phyloP scores from a whole-genome alignment of 2,113 vertebrate species.

The Muntiacus reevesi region DNA sequence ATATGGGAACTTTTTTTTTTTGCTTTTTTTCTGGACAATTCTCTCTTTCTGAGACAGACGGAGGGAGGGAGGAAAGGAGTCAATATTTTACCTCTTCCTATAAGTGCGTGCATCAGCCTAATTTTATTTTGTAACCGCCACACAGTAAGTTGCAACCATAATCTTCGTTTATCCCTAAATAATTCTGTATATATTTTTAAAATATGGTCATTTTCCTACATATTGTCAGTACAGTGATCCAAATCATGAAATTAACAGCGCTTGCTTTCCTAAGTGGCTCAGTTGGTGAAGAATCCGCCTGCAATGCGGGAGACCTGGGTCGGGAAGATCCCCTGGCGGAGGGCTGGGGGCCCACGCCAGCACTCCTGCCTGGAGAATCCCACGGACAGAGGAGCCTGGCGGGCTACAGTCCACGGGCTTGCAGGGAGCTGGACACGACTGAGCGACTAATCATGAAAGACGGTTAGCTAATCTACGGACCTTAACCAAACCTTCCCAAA shows the following conservation, averaged over 20 bases:
- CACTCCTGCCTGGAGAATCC: background rate
- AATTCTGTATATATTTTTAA: background rate
- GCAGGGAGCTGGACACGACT: fast-evolving
- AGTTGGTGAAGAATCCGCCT: too few species aligned
- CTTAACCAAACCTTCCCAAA: too few species aligned
- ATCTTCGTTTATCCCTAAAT: background rate
- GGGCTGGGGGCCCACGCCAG: background rate
- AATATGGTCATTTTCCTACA: too few species aligned
- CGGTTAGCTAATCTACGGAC: too few species aligned
- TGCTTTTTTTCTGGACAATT: background rate
- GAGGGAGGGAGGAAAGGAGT: background rate
- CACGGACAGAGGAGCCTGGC: background rate
- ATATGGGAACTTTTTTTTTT: background rate
- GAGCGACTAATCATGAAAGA: fast-evolving
- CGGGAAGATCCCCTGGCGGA: too few species aligned
- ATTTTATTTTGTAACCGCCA: background rate
- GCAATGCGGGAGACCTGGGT: too few species aligned
- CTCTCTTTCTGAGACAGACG: background rate
- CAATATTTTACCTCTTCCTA: background rate
- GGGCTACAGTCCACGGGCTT: fast-evolving
- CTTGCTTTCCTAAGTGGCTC: background rate
- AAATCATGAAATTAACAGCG: background rate
- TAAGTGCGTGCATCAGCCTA: background rate
- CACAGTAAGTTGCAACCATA: background rate
- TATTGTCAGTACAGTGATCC: background rate